Evolutionary conservation across 2,888 invertebrate species (phyloP).

Genomic region (Phengaris arion): DNA sequence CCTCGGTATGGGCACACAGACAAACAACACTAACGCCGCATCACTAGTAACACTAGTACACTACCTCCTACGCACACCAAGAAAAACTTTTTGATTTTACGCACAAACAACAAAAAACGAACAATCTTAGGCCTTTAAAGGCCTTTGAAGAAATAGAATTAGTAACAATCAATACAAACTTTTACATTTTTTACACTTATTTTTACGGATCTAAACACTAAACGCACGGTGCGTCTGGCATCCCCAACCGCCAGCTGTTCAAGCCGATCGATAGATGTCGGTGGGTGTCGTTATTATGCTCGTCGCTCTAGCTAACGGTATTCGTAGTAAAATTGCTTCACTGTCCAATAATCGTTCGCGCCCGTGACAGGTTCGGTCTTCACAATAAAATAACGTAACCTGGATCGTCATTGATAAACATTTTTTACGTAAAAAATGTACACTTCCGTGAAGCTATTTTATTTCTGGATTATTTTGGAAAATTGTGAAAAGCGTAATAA

Average conservation of each 20-base stretch:
- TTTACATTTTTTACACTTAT: background rate
- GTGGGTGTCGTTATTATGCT: constrained; percentile 76
- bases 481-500: constrained; percentile 24
- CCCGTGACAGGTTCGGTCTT: constrained; percentile 60
- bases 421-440: constrained; percentile 53
- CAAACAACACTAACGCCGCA: constrained; percentile 27
- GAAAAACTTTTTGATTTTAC: background rate
- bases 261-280: constrained; percentile 76
- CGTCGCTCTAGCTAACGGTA: constrained; percentile 71
- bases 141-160: background rate
- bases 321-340: constrained; percentile 71
- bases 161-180: background rate
- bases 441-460: constrained; percentile 47
- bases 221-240: constrained; percentile 48
- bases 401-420: constrained; percentile 56
- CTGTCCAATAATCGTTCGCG: constrained; percentile 58
- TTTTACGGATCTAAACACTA: background rate
- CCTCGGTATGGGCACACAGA: constrained; percentile 42
- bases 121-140: background rate
- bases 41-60: constrained; percentile 21
- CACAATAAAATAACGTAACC: constrained; percentile 57
- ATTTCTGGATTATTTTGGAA: constrained; percentile 17
- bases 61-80: constrained; percentile 13
- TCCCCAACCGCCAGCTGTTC: constrained; percentile 65
- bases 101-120: background rate